A percentile compares a stretch with the other conserved stretches of the same genome.
These are phyloP conservation scores for Nebria salina DNA, from an alignment of 2,888 invertebrate species.

Conservation along the genomic window DNA sequence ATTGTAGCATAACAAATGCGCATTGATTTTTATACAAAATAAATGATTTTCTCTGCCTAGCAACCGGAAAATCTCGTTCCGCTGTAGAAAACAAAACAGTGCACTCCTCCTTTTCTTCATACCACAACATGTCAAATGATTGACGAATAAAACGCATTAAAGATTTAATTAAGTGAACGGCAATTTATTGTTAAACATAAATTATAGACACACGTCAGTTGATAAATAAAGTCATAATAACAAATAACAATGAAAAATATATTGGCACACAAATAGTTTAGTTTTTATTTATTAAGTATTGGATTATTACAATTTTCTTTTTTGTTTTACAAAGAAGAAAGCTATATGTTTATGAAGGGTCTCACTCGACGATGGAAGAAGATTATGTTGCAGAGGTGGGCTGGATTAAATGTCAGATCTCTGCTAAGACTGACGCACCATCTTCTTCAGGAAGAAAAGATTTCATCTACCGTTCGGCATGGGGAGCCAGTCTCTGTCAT, in stretches of 20 bases:
- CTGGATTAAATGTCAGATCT: constrained; percentile 13
- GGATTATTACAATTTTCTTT: not conserved
- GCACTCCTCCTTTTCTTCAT: not conserved
- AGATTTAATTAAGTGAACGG: constrained; percentile 36
- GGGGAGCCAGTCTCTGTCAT: constrained; percentile 39
- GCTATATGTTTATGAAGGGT: not conserved
- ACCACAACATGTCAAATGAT: not conserved
- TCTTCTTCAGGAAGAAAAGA: constrained; percentile 35
- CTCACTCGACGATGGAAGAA: not conserved
- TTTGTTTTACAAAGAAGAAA: constrained; percentile 13
- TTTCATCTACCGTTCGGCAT: constrained; percentile 45
- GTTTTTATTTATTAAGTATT: constrained; percentile 14
- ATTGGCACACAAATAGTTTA: constrained; percentile 25
- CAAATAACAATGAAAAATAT: constrained; percentile 29
- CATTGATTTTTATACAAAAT: constrained; percentile 12
- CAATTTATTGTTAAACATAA: constrained; percentile 38
- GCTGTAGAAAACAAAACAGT: not conserved
- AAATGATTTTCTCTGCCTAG: constrained; percentile 3
- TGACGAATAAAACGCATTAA: not conserved
- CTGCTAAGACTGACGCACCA: constrained; percentile 34
- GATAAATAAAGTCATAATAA: constrained; percentile 17
- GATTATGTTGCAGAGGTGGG: constrained; percentile 10
- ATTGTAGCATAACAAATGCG: not conserved
- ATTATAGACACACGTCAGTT: constrained; percentile 25
- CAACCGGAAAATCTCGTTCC: not conserved